Evolutionary conservation across 2,888 invertebrate species (phyloP).

Genomic region (Cheilosia soror): DNA sequence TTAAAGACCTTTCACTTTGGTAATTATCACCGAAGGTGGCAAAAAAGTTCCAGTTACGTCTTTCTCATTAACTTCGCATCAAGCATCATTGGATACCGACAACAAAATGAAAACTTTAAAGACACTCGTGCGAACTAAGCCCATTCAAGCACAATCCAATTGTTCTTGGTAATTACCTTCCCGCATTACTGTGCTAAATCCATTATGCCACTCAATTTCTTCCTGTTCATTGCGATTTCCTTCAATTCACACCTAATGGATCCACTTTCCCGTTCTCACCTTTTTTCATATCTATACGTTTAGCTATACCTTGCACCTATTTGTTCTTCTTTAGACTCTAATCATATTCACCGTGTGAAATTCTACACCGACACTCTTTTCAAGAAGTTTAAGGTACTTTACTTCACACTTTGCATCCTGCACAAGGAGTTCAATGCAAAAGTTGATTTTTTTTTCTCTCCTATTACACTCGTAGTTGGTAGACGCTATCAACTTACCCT

Average conservation of each 20-base stretch:
- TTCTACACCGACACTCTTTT: constrained; percentile 47
- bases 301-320: constrained; percentile 25
- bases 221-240: constrained; percentile 53
- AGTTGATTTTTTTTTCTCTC: constrained; percentile 15
- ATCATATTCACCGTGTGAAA: constrained; percentile 51
- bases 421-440: constrained; percentile 53
- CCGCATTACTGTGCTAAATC: constrained; percentile 29
- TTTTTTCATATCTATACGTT: constrained; percentile 1
- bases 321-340: constrained; percentile 31
- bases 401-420: constrained; percentile 59
- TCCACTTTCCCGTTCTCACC: constrained; percentile 22
- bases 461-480: constrained; percentile 6
- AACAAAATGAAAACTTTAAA: constrained; percentile 6
- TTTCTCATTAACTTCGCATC: constrained; percentile 17
- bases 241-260: constrained; percentile 68
- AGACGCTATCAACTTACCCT: constrained; percentile 26
- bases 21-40: not conserved
- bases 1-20: not conserved
- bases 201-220: constrained; percentile 68
- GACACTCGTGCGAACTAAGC: constrained; percentile 39
- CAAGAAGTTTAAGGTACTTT: constrained; percentile 62
- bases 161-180: constrained; percentile 62
- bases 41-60: constrained; percentile 2
- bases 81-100: not conserved
- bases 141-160: constrained; percentile 49